Percentiles rank a stretch among this genome's conserved stretches.
Evolutionary conservation across 1,140 invertebrate species (phyloP).

Genomic region (Spodoptera litura): DNA sequence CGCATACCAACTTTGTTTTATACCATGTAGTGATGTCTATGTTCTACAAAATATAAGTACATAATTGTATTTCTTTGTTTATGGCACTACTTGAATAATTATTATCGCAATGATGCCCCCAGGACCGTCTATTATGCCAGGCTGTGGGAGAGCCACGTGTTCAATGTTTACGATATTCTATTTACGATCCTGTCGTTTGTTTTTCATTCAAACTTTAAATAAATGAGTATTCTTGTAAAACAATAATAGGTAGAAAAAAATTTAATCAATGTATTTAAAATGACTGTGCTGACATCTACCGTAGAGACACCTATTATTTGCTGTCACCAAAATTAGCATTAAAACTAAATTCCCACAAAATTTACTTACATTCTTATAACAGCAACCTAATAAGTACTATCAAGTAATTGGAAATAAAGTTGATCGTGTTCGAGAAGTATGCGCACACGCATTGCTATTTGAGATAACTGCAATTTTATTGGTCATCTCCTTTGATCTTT

Average conservation of each 20-base stretch:
- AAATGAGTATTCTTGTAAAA: too few relatives aligned
- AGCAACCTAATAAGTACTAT: too few relatives aligned
- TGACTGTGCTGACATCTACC: not conserved
- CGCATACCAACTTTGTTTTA: too few relatives aligned
- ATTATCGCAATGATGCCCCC: slow-evolving; percentile 17
- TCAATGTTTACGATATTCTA: slow-evolving; percentile 15
- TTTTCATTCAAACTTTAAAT: too few relatives aligned
- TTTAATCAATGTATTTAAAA: too few relatives aligned
- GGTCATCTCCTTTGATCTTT: not conserved
- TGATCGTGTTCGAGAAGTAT: slow-evolving; percentile 9
- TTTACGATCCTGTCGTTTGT: not conserved
- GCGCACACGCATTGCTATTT: slow-evolving; percentile 3
- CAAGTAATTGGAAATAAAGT: slow-evolving; percentile 43
- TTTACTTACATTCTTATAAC: not conserved
- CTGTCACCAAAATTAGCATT: too few relatives aligned
- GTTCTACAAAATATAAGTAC: too few relatives aligned
- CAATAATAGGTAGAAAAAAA: too few relatives aligned
- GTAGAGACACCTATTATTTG: too few relatives aligned
- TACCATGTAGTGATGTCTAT: too few relatives aligned
- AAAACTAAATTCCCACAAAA: not conserved
- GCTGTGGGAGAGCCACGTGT: slow-evolving; percentile 18
- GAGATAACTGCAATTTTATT: slow-evolving; percentile 36
- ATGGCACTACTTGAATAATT: not conserved
- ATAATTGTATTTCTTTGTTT: not conserved
- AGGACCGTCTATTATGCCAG: slow-evolving; percentile 12